phyloP scores from a whole-genome alignment of 2,888 invertebrate species.

The Blomia tropicalis region DNA sequence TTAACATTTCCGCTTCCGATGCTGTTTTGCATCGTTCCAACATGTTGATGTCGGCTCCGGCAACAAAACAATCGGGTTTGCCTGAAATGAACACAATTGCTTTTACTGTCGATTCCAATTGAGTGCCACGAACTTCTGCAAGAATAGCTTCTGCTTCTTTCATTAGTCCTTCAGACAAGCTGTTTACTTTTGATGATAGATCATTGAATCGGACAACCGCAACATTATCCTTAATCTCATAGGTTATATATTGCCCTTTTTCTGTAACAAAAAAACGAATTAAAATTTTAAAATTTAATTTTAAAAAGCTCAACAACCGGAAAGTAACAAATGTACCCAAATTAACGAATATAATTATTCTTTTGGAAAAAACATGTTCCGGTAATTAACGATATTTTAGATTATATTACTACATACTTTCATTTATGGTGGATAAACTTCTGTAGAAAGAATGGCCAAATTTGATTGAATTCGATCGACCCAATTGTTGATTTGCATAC shows the following conservation, averaged over 20 bases:
- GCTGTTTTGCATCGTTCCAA: constrained; percentile 50
- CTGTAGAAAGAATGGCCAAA: no score
- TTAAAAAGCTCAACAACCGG: no score
- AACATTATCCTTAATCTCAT: constrained; percentile 47
- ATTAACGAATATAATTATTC: no score
- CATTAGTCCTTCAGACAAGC: constrained; percentile 61
- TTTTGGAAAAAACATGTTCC: no score
- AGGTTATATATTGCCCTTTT: background rate
- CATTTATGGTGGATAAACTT: no score
- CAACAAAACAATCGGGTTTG: constrained; percentile 91
- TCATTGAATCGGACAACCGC: constrained; percentile 71
- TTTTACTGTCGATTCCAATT: background rate
- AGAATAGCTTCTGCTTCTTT: constrained; percentile 59
- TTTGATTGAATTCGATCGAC: no score
- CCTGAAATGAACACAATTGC: constrained; percentile 85
- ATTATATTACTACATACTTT: no score
- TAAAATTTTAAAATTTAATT: no score
- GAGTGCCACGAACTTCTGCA: constrained; percentile 52
- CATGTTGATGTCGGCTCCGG: constrained; percentile 80
- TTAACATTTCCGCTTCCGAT: constrained; percentile 55
- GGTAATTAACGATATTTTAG: no score
- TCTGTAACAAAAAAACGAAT: background rate
- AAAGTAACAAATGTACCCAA: no score
- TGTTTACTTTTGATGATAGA: constrained; percentile 80
- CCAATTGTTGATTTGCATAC: no score